Base-by-base conservation (phyloP, 2,888 invertebrate species). In the Protonemura montana region DNA sequence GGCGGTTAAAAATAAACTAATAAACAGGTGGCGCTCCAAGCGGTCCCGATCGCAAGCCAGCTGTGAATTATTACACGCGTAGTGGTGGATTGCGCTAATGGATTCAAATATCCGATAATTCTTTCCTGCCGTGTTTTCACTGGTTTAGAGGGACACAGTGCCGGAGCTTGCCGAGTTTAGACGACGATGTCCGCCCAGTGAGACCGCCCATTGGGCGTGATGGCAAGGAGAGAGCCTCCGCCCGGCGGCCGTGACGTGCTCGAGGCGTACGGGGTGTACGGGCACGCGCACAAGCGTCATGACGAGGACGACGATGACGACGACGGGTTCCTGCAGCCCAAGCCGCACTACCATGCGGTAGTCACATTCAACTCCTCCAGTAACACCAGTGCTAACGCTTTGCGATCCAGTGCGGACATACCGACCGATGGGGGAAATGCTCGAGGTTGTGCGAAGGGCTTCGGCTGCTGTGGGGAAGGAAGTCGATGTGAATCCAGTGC, bases 181-280 rank as follows among this genome's bases (percentile, higher is more conserved):
- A n/a, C 35, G 10, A 35, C 35, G 35, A 35, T 35, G 35, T 10
- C 35, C 35, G 35, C 35, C 35, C 35, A 35, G 35, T 35, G 35
- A 35, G 35, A 3, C n/a, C n/a, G n/a, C n/a, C n/a, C n/a, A n/a
- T n/a, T n/a, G n/a, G n/a, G n/a, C n/a, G n/a, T n/a, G n/a, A n/a
- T n/a, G n/a, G n/a, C n/a, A n/a, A n/a, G 35, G 35, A 35, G 35
- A 35, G 35, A 35, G 35, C 35, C 35, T 3, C 35, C 35, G 35
- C 35, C 35, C 5, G 35, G 35, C 35, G 35, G 35, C n/a, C 84
- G 84, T 2, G 84, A 84, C 35, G 85, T 85, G 6, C 78, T 85
- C 1, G 85, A 78, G 80, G 77, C 85, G 27, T 85, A 85, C 80
- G 85, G 85, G 16, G 85, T 85, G 29, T 85, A 80, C 80, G 78